phyloP scores from a whole-genome alignment of 2,113 vertebrate species.

The Dicaeum eximium region DNA sequence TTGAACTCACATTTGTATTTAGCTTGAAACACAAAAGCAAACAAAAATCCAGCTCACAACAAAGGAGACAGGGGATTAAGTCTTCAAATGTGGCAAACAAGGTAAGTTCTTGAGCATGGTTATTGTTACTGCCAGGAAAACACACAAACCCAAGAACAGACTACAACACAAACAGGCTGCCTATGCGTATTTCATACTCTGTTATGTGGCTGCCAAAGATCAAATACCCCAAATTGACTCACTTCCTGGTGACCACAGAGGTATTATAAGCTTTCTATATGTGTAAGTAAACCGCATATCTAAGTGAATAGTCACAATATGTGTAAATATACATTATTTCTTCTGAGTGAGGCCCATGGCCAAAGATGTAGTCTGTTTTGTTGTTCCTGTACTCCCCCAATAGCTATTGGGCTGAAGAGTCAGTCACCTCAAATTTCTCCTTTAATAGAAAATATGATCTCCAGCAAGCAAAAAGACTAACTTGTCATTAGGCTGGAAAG shows the following conservation, averaged over 20 bases:
- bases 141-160: not conserved
- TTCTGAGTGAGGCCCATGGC: not conserved
- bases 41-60: not conserved
- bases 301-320: not conserved
- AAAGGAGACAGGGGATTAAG: not conserved
- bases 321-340: not conserved
- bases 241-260: not conserved
- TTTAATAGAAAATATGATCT: not conserved
- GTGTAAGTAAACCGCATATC: not conserved
- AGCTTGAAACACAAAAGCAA: not conserved
- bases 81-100: not conserved
- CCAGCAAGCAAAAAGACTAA: not conserved
- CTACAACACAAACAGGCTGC: not conserved
- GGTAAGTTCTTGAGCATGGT: not conserved
- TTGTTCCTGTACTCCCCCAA: not conserved
- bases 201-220: not conserved
- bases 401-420: not conserved
- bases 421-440: not conserved
- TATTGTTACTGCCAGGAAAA: not conserved
- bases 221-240: not conserved
- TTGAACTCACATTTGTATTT: not conserved
- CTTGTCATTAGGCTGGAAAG: not conserved
- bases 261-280: not conserved
- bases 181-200: not conserved
- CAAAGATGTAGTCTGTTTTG: not conserved